Conservation (phyloP, 1,140 invertebrate genomes). For the Leptinotarsa undecemlineata region DNA sequence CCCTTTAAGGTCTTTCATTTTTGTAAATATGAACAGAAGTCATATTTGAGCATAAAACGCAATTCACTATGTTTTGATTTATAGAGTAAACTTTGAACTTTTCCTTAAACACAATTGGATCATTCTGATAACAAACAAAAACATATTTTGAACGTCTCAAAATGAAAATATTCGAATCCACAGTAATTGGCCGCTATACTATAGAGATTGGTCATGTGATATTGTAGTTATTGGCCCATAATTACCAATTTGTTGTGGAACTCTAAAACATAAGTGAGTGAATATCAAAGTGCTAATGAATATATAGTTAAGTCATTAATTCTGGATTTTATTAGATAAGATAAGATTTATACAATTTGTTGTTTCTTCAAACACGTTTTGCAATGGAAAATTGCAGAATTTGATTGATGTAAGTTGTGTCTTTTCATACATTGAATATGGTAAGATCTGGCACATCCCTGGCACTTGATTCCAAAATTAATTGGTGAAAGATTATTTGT, state of each 20-base stretch:
- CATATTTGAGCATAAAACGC: background rate
- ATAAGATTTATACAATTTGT: background rate
- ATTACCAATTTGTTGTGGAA: background rate
- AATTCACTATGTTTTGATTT: background rate
- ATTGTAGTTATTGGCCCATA: background rate
- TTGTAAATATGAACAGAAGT: background rate
- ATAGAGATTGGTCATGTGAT: background rate
- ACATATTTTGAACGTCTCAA: background rate
- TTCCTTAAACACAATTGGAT: background rate
- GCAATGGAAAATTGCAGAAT: background rate
- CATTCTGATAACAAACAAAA: background rate
- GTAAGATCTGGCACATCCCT: background rate
- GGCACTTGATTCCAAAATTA: background rate
- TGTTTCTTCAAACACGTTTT: background rate
- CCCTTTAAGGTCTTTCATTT: background rate
- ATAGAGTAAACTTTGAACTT: background rate
- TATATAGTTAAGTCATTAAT: background rate
- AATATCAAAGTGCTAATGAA: background rate
- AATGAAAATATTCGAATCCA: background rate
- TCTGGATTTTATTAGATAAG: background rate
- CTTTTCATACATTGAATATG: background rate
- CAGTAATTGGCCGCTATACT: background rate
- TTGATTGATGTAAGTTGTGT: background rate
- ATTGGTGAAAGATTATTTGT: background rate
- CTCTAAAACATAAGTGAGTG: background rate